These are phyloP conservation scores for Tigriopus japonicus DNA, from an alignment of 1,140 invertebrate genomes.

Conservation along the genomic window DNA sequence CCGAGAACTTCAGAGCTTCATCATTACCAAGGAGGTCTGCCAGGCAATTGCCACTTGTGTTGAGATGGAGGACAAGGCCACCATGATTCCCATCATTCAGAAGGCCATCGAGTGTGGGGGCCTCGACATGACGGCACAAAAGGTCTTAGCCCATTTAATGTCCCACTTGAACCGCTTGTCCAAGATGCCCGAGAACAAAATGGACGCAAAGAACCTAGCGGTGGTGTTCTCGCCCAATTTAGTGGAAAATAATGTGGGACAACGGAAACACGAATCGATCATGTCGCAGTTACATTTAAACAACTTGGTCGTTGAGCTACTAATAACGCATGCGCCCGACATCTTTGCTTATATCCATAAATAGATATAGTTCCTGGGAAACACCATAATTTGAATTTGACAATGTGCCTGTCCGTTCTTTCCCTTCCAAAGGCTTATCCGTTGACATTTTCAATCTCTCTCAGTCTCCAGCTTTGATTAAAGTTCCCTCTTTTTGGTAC, in stretches of 20 bases:
- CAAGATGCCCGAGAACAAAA: background rate
- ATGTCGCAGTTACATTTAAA: background rate
- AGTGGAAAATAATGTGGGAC: background rate
- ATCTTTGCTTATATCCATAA: background rate
- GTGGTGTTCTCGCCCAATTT: background rate
- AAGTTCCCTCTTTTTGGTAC: too few relatives aligned
- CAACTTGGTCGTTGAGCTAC: background rate
- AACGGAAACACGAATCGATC: background rate
- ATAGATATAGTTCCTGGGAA: background rate
- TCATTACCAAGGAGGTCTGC: background rate
- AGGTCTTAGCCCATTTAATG: background rate
- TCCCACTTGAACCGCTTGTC: background rate
- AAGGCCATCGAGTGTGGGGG: background rate
- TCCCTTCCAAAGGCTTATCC: too few relatives aligned
- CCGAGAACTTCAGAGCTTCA: background rate
- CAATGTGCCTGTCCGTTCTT: too few relatives aligned
- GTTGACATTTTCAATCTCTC: too few relatives aligned
- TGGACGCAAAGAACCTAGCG: slow-evolving; percentile 1
- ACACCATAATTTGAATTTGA: too few relatives aligned
- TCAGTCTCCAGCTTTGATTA: too few relatives aligned
- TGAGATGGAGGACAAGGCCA: background rate
- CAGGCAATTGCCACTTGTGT: background rate
- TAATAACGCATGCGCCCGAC: background rate
- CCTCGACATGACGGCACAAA: background rate
- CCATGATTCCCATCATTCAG: background rate